Evolutionary conservation across 2,113 vertebrate species (phyloP).

Genomic region (Orcinus orca): DNA sequence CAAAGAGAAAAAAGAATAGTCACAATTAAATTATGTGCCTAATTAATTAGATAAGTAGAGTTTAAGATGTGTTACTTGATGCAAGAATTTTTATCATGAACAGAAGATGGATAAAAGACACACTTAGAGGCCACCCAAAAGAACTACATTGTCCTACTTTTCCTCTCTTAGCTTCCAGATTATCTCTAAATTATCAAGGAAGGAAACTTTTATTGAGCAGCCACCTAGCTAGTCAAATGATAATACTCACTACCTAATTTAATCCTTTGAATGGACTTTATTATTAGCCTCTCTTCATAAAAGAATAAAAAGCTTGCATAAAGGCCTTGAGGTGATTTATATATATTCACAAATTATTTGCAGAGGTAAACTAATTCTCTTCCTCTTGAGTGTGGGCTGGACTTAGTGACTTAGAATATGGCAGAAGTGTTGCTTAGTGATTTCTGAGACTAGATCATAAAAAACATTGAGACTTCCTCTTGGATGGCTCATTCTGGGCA

Average conservation of each 20-base stretch:
- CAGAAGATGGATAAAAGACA: background rate
- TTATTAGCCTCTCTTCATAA: background rate
- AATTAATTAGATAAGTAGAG: slow-evolving; percentile 40
- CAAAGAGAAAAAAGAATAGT: slow-evolving; percentile 1
- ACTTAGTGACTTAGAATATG: background rate
- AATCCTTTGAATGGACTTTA: background rate
- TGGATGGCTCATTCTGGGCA: background rate
- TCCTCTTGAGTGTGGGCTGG: background rate
- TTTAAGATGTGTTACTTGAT: background rate
- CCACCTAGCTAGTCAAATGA: background rate
- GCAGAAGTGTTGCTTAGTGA: background rate
- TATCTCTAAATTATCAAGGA: background rate
- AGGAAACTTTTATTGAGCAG: background rate
- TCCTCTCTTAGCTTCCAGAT: background rate
- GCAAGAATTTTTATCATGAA: slow-evolving; percentile 35
- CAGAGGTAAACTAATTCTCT: background rate
- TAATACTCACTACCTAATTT: background rate
- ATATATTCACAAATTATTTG: background rate
- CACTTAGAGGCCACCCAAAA: background rate
- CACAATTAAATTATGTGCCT: slow-evolving; percentile 15
- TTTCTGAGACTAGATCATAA: background rate
- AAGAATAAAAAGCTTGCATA: background rate
- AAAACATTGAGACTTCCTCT: background rate
- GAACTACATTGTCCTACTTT: background rate
- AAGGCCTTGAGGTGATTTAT: background rate